Evolutionary conservation across 1,140 invertebrate species (phyloP), one percentile per base, ranked within the genome.

Genomic region (Leguminivora glycinivorella): DNA sequence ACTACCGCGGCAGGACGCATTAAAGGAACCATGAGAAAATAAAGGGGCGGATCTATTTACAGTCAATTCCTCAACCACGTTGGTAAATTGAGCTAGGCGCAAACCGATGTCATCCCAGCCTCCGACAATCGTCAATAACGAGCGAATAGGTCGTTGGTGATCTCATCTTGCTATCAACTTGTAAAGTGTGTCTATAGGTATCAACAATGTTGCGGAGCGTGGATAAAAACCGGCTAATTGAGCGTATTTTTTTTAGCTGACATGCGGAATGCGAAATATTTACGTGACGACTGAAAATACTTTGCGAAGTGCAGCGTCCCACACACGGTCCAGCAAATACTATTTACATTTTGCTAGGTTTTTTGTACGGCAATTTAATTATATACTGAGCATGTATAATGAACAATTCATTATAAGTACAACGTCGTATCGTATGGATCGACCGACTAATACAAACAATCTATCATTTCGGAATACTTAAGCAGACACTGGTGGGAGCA

Each of bases 141-240:
- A 9, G 58, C 58, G 58, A 63, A 29, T 63, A 63, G 58, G 58
- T 17, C 9, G n/a, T 14, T 19, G 58, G 26, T 63, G 58, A 63
- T 63, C 58, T 63, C 58, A 60, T 60, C 24, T 60, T 19, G 26
- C 14, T 29, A 63, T 52, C 47, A 52, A 52, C 47, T 19, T 63
- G 58, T 63, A 63, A 38, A 22, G 58, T 34, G 31, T 43, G 6
- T 43, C 40, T 43, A 40, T 40, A 52, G 26, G 58, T 63, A 63
- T 29, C 25, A 52, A 63, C 58, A 63, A 63, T 63, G 58, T 63
- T 29, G 10, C 58, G 12, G 25, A 63, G 58, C 26, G 58, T 63
- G 58, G 58, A 63, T 63, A 63, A 63, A 63, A 63, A 63, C 58
- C 58, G 58, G 26, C 58, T 63, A 63, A 63, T 63, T 34, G 25